Evolutionary conservation across 2,888 invertebrate species (phyloP), one percentile per base, ranked within the genome.

Genomic region (Lepidocyrtinus sp.): DNA sequence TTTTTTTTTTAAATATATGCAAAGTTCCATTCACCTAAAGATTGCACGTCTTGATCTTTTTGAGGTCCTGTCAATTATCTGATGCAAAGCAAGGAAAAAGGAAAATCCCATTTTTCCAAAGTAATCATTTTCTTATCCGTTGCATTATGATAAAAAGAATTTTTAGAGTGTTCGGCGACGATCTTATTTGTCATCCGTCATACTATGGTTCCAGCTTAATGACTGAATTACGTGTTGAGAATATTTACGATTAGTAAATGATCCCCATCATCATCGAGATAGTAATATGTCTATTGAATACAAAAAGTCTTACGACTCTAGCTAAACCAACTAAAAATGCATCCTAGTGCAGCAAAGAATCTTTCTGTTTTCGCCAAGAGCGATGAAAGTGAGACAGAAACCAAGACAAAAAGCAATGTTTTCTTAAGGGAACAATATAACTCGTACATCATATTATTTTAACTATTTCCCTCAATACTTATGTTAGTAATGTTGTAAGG

Each of bases 171-270:
- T 50, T 50, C 15, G 1, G 50, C 5, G 50, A 12, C 17, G 50
- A 50, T n/a, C 15, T 15, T 50, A 50, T 50, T 50, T 50, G 50
- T 50, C 50, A 50, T 50, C 50, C 50, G 17, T 2, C 50, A 50
- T 50, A 50, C 17, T 12, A 36, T 36, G 3, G 7, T 12, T 59
- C 59, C 59, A 59, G 59, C 59, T 59, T 59, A 59, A 59, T 59
- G 59, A 59, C 21, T 19, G 59, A 2, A 59, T 59, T 59, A 59
- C 59, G 59, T 59, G 59, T 19, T 21, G n/a, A 19, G 59, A 59
- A 59, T 59, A 59, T 59, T 59, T 59, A 59, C 59, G 59, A 59
- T 59, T 59, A 21, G 21, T 59, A 59, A 59, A 59, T 59, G 55
- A 55, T 55, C 55, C 9, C 17, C 55, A 55, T 55, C 36, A 36